A percentile compares a stretch with the other conserved stretches of the same genome.
These are phyloP conservation scores for Bubalus kerabau DNA, from an alignment of 2,113 vertebrate species.

Conservation along the genomic window DNA sequence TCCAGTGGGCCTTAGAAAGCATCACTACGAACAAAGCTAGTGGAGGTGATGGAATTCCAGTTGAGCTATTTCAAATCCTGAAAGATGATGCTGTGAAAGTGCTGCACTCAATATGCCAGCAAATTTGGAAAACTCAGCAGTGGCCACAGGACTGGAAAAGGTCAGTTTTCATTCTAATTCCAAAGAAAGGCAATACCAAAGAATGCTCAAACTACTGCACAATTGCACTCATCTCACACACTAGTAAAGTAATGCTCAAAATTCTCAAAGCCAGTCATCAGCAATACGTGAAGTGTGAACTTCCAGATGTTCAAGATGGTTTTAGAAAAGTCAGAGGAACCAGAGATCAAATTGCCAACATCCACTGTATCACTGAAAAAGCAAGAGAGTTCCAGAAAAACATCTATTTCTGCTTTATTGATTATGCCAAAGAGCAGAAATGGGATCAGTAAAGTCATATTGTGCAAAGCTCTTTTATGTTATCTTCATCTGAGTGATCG, in stretches of 20 bases:
- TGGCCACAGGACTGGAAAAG: background rate
- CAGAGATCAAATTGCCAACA: background rate
- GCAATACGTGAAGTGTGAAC: background rate
- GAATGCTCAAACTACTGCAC: background rate
- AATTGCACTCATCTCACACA: background rate
- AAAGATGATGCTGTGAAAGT: background rate
- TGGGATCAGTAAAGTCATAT: background rate
- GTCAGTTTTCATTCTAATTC: background rate
- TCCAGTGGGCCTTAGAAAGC: background rate
- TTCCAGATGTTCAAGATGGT: background rate
- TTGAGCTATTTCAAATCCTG: background rate
- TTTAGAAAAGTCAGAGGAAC: background rate
- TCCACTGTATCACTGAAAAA: background rate
- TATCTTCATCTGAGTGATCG: background rate
- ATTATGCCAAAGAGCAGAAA: background rate
- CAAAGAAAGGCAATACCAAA: background rate
- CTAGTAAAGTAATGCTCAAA: background rate
- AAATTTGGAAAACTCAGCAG: background rate
- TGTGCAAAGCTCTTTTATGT: background rate
- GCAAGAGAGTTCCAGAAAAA: background rate
- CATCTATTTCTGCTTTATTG: background rate
- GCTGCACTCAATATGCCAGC: background rate
- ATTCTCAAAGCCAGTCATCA: background rate
- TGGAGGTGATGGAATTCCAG: background rate
- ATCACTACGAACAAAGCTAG: background rate